Evolutionary conservation across 2,113 vertebrate genomes (phyloP).

Genomic region (Isurus oxyrinchus): DNA sequence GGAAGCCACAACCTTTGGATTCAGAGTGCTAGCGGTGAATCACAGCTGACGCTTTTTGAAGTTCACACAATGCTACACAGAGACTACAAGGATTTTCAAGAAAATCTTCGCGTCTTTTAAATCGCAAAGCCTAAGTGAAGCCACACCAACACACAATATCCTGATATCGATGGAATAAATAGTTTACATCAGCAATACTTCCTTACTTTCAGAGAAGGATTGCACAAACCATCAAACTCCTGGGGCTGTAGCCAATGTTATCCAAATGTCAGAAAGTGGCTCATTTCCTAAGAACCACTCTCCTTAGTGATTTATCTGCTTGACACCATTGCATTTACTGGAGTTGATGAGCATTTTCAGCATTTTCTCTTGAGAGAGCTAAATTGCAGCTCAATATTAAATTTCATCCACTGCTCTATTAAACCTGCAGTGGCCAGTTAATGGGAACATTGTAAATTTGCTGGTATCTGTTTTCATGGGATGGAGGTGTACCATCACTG

Average conservation of each 20-base stretch:
- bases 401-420: not conserved
- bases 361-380: not conserved
- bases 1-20: too few species aligned
- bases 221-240: not conserved
- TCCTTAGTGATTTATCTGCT: not conserved
- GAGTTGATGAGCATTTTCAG: not conserved
- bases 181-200: not conserved
- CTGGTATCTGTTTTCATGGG: not conserved
- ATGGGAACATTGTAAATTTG: not conserved
- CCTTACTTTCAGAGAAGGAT: not conserved
- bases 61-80: too few species aligned
- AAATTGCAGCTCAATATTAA: not conserved
- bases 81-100: not conserved
- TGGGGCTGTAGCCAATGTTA: not conserved
- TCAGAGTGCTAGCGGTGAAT: not conserved
- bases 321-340: not conserved
- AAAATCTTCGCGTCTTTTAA: not conserved
- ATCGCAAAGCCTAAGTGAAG: not conserved
- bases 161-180: not conserved
- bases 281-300: not conserved
- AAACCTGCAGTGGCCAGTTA: not conserved
- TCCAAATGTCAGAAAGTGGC: not conserved
- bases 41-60: not conserved
- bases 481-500: too few species aligned
- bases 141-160: not conserved